Percentiles rank a stretch among this genome's conserved stretches.
These are phyloP conservation scores for Drosophila ficusphila DNA, from an alignment of 1,140 invertebrate species.

Conservation along the genomic window DNA sequence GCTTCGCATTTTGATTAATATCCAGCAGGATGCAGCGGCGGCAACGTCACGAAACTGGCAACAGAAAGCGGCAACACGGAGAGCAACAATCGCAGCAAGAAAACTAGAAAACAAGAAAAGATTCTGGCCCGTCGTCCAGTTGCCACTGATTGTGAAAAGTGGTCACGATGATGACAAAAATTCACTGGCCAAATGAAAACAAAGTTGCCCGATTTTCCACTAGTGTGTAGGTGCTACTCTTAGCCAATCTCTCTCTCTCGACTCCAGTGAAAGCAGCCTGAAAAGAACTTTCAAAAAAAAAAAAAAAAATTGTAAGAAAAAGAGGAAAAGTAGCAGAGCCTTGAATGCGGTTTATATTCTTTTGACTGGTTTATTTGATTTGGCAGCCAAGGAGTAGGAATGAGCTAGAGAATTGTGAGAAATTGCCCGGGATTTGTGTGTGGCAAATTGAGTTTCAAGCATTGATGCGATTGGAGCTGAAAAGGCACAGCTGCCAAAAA, in stretches of 20 bases:
- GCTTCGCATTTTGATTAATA: slow-evolving; percentile 75
- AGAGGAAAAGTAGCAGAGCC: slow-evolving; percentile 10
- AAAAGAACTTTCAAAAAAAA: slow-evolving; percentile 60
- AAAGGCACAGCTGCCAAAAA: background rate
- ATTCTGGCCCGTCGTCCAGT: slow-evolving; percentile 43
- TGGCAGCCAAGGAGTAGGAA: slow-evolving; percentile 28
- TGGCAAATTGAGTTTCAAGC: slow-evolving; percentile 67
- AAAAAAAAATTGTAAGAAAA: background rate
- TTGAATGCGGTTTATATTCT: slow-evolving; percentile 72
- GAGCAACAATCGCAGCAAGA: slow-evolving; percentile 48
- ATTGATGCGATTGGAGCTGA: slow-evolving; percentile 8
- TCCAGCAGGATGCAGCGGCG: slow-evolving; percentile 47
- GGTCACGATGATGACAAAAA: slow-evolving; percentile 77
- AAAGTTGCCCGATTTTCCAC: slow-evolving; percentile 52
- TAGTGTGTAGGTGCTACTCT: slow-evolving; percentile 27
- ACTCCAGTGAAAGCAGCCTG: slow-evolving; percentile 37
- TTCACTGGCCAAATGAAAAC: slow-evolving; percentile 80
- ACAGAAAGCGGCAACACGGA: slow-evolving; percentile 52
- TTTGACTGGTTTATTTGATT: slow-evolving; percentile 76
- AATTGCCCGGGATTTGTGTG: slow-evolving; percentile 59
- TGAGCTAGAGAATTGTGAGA: slow-evolving; percentile 29
- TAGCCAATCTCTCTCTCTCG: slow-evolving; percentile 29
- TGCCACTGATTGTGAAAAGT: slow-evolving; percentile 76
- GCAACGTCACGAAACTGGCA: slow-evolving; percentile 37
- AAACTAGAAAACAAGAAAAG: slow-evolving; percentile 39